Percentiles rank a stretch among this genome's conserved stretches.
These are phyloP conservation scores for Rhinolophus sinicus DNA, from an alignment of 2,113 vertebrate species.

Conservation along the genomic window DNA sequence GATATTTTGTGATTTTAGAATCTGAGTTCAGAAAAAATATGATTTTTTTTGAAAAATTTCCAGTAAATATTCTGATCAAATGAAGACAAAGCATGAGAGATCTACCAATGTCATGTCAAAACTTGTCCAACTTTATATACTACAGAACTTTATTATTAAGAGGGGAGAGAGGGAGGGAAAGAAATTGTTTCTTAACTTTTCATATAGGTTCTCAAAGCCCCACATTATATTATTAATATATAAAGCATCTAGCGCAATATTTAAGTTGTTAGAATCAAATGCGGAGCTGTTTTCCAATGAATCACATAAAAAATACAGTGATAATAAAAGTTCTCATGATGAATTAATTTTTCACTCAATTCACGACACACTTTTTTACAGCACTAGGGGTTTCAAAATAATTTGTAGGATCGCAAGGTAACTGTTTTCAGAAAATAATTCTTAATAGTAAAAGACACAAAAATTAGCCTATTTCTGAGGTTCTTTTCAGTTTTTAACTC, in stretches of 20 bases:
- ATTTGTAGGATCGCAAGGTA: neutral
- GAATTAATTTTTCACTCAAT: neutral
- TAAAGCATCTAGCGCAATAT: neutral
- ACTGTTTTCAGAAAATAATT: neutral
- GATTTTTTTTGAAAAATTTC: slow-evolving; percentile 22
- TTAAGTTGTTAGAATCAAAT: slow-evolving; percentile 1
- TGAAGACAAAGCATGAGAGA: neutral
- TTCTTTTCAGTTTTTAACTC: slow-evolving; percentile 10
- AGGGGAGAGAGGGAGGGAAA: neutral
- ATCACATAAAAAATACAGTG: neutral
- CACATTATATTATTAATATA: neutral
- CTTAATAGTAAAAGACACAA: neutral
- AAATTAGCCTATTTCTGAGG: neutral
- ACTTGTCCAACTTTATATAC: neutral
- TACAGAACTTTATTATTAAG: neutral
- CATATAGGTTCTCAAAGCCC: neutral
- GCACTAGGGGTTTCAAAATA: neutral
- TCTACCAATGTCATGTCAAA: neutral
- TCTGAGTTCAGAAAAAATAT: neutral
- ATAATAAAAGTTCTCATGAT: neutral
- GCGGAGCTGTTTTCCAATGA: neutral
- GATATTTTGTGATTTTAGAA: slow-evolving; percentile 19
- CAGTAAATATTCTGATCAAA: slow-evolving; percentile 27
- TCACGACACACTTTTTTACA: neutral
- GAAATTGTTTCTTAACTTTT: neutral